Base-by-base conservation (phyloP, 2,888 invertebrate species). In the Spialia ferax region DNA sequence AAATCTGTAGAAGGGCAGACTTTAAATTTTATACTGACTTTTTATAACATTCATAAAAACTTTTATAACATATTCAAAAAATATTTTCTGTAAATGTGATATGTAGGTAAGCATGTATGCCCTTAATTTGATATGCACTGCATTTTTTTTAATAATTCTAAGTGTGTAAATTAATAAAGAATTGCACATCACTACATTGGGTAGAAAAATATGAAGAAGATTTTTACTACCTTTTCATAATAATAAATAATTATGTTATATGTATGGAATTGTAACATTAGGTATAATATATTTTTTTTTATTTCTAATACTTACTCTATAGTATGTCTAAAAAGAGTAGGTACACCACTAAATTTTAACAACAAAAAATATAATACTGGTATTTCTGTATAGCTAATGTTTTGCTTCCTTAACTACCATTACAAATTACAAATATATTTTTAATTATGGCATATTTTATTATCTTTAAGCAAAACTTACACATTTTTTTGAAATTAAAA, bases 201-300 rank as follows among this genome's bases (percentile, higher is more conserved):
- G n/a, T n/a, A n/a, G n/a, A n/a, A n/a, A n/a, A n/a, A n/a, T n/a
- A n/a, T n/a, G n/a, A n/a, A n/a, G 83, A 80, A 85, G 82, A 86
- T 84, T 88, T 86, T 88, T 75, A 84, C 84, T 90, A 88, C 80
- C 84, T 84, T 86, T 80, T 69, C 59, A 57, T 68, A n/a, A 38
- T 38, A 18, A 10, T 32, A 35, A 1, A 42, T 42, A 18, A 42
- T 42, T n/a, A 42, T 42, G 32, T 32, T 2, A 32, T 42, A 70
- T 56, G 54, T 71, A 60, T 68, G 48, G 15, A 66, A 64, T 71
- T 64, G 45, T 59, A 73, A 69, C 60, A 50, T 68, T 68, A 62
- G 45, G 45, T 48, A 48, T 2, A 35, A 59, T 70, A 69, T 55
- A 8, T 48, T 54, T 54, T 4, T 62, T 50, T 61, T 71, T 69